Base-by-base conservation (phyloP, 2,888 invertebrate genomes). In the Elgonia sp. region DNA sequence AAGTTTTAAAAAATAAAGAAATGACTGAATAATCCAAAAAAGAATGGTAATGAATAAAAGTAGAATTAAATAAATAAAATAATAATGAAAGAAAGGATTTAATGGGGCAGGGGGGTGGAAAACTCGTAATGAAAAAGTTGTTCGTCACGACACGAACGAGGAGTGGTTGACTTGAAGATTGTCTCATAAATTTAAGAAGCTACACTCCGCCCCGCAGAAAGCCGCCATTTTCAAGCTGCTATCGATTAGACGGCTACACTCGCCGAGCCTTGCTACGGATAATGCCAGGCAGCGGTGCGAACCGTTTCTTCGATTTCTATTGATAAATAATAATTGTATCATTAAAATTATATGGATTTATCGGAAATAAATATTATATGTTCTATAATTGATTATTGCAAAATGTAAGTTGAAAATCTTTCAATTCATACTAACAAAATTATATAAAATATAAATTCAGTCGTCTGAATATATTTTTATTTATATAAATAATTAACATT, bases 171-270 rank as follows among this genome's bases (percentile, higher is more conserved):
- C 88, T 88, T 84, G 86, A 86, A 86, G 84, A 88, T 89, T 89
- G 89, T 89, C 86, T 88, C 88, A 89, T 89, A 89, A 89, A 88
- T 89, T 88, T 86, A 88, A 86, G 88, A 88, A 86, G 86, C 79
- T 84, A 82, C 86, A 84, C 86, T 84, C 82, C 86, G 86, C 86
- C 89, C 84, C 76, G 88, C 76, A 72, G 81, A 86, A 84, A 84
- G 88, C 86, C 88, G 88, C 89, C 89, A 89, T 89, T 86, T 89
- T 88, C 86, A 55, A 89, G 86, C 80, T 82, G 84, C 77, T 89
- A 89, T 89, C 83, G 89, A 89, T 89, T 88, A 89, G 89, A 70
- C 86, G 79, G 73, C 83, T 80, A 76, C 86, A 79, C 77, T 88
- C 42, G 73, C 57, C 57, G 86, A 86, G 86, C 65, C 82, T 83